Conservation (phyloP, 1,140 invertebrate species). For the Apocrypta bakeri region DNA sequence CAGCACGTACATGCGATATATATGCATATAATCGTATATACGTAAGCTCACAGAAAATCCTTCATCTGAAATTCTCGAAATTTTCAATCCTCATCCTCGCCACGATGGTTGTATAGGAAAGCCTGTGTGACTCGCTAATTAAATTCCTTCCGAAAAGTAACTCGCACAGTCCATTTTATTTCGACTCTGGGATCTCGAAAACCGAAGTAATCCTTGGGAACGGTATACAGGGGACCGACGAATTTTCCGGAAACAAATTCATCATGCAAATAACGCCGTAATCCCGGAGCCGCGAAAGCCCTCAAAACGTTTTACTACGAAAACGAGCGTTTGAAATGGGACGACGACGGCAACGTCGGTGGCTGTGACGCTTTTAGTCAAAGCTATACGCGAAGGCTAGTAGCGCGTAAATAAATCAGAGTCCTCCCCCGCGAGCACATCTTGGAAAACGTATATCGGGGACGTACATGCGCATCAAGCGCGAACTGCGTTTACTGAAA, state of each 20-base stretch:
- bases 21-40: too few species aligned
- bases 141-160: background rate
- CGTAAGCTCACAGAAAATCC: too few species aligned
- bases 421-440: background rate
- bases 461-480: too few species aligned
- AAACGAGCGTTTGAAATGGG: background rate
- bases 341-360: background rate
- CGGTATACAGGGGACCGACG: background rate
- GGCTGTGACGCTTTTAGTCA: conserved; percentile 5
- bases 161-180: background rate
- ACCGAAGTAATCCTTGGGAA: background rate
- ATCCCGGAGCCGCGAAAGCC: background rate
- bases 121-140: background rate
- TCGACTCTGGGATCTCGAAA: background rate
- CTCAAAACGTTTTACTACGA: background rate
- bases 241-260: background rate
- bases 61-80: background rate
- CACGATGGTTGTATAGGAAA: too few species aligned
- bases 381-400: background rate
- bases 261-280: conserved; percentile 1
- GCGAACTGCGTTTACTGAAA: background rate
- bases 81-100: background rate
- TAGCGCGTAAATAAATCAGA: background rate
- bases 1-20: too few species aligned
- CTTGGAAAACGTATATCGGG: background rate